Base-by-base conservation (phyloP, 2,113 vertebrate species). In the Alouatta palliata region DNA sequence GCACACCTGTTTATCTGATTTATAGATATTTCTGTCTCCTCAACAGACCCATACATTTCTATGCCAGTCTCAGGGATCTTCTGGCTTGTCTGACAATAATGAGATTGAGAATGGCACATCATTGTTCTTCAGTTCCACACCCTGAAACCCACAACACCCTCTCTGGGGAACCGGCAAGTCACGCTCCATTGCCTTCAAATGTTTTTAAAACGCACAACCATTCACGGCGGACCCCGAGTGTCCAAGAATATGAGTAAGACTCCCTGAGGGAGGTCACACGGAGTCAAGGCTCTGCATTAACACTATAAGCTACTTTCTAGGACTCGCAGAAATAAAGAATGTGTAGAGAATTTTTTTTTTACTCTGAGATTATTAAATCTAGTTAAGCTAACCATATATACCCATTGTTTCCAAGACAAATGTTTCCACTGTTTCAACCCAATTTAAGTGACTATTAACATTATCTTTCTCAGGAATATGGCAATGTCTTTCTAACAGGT, bases 1-100 rank as follows among this genome's bases (percentile, higher is more conserved):
- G 92, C 92, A 75, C 94, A 98, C 96, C 96, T 96, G 10, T 97
- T 98, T 92, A 77, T 92, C 92, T 97, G 97, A 98, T 97, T 97
- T 98, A 97, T 86, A 40, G 97, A 81, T 87, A 23, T 91, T 94
- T 93, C 71, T 81, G 8, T 92, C 91, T 90, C 91, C 77, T 95
- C 89, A 64, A 95, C 90, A 92, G 81, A 90, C 52, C 61, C 81
- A 87, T 71, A 94, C 64, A 91, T 97, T 91, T 87, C 61, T 73
- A 76, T 47, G 45, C 87, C 35, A 81, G 70, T 96, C 86, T 8
- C 11, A 27, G 66, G 52, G 87, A 96, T 40, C 4, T 84, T 90
- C 93, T 82, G 54, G 9, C 87, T 91, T 94, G 86, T 70, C 68
- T 56, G n/a, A 87, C 19, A 85, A 40, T 47, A 88, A 66, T 40